A percentile compares a stretch with the other conserved stretches of the same genome.
Evolutionary conservation across 2,888 invertebrate genomes (phyloP).

Genomic region (Cataglyphis cursor): DNA sequence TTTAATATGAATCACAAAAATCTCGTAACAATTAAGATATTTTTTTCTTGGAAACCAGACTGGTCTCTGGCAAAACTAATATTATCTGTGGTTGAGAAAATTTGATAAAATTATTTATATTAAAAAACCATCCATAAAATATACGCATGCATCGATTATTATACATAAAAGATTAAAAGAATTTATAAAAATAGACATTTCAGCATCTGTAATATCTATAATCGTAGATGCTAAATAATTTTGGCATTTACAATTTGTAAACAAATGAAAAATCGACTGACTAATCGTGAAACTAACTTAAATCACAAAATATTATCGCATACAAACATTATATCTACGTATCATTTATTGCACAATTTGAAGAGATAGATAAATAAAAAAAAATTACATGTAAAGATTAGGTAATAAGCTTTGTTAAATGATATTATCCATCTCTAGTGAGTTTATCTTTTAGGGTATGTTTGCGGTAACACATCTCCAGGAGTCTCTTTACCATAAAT

Average conservation of each 20-base stretch:
- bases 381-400: slow-evolving; percentile 6
- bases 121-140: no score
- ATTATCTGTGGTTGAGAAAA: neutral
- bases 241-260: neutral
- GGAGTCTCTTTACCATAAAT: slow-evolving; percentile 27
- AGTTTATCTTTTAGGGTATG: slow-evolving; percentile 3
- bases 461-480: slow-evolving; percentile 2
- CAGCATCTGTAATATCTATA: neutral
- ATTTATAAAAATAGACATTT: neutral
- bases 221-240: neutral
- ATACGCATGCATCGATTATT: neutral
- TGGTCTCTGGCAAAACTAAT: neutral
- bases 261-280: neutral
- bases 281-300: neutral
- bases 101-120: neutral
- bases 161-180: neutral
- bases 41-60: neutral
- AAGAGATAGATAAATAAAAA: neutral
- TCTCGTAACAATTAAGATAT: neutral
- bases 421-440: slow-evolving; percentile 7
- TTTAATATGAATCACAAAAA: neutral
- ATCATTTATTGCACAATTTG: neutral
- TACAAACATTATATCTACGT: neutral
- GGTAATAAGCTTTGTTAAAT: slow-evolving; percentile 14
- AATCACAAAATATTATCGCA: slow-evolving; percentile 9